Base-by-base conservation (phyloP, 1,140 invertebrate species). In the Anastatus disparis region DNA sequence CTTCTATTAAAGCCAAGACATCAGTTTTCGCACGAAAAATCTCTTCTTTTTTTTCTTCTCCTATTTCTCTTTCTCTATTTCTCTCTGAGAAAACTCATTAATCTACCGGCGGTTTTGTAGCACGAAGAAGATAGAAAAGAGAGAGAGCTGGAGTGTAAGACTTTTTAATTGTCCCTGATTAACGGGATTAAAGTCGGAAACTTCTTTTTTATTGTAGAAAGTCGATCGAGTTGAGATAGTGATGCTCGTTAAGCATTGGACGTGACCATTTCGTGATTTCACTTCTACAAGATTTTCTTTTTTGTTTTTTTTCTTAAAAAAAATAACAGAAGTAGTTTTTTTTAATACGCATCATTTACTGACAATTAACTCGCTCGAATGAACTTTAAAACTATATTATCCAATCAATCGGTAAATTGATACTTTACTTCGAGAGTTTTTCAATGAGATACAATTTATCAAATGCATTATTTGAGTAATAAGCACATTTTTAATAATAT, bases 101-200 rank as follows among this genome's bases (percentile, higher is more conserved):
- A n/a, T n/a, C n/a, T n/a, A n/a, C n/a, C n/a, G n/a, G 42, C 17
- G 35, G 27, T 62, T 24, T 6, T 20, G 31, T 52, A 46, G 56
- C 26, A 31, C 26, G n/a, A n/a, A n/a, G n/a, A n/a, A n/a, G n/a
- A n/a, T n/a, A n/a, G n/a, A n/a, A n/a, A n/a, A n/a, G n/a, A n/a
- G n/a, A n/a, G n/a, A n/a, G n/a, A n/a, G n/a, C n/a, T n/a, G n/a
- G n/a, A n/a, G n/a, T n/a, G n/a, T n/a, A n/a, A 17, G 26, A 42
- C 27, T 46, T 67, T 58, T 58, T 67, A 46, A 67, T 56, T 67
- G 55, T 58, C 52, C 9, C 20, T 48, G 29, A 67, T 67, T 67
- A 58, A 67, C 17, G 40, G 35, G 42, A 56, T 4, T 4, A 56
- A 20, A 40, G 35, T 12, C 20, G 20, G 42, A 24, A 22, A 9